A percentile compares a stretch with the other conserved stretches of the same genome.
Conservation (phyloP, 2,113 vertebrate species). For the Leptosomus discolor region DNA sequence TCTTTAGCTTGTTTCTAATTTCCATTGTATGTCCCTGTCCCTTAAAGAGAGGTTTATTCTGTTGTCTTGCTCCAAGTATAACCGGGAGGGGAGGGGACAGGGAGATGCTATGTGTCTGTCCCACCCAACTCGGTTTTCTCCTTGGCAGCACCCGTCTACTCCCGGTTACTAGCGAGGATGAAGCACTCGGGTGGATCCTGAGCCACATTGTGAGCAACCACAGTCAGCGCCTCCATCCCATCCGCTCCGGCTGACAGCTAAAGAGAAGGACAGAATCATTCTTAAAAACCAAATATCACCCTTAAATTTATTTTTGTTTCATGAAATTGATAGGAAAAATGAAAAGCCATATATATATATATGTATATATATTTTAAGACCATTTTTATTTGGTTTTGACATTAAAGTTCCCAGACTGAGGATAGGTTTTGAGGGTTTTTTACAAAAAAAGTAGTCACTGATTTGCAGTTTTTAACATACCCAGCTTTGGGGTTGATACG, state of each 20-base stretch:
- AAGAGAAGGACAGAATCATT: constrained; percentile 54
- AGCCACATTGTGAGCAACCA: background rate
- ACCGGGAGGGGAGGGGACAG: background rate
- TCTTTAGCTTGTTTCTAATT: background rate
- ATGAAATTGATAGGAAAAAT: background rate
- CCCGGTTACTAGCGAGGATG: constrained; percentile 72
- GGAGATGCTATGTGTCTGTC: background rate
- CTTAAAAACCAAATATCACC: constrained; percentile 57
- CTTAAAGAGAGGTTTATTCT: background rate
- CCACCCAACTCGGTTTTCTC: background rate
- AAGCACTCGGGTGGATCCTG: constrained; percentile 30
- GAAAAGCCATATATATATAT: constrained; percentile 61
- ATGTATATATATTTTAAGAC: constrained; percentile 49
- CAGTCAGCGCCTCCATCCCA: background rate
- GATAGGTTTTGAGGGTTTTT: background rate
- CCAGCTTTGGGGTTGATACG: background rate
- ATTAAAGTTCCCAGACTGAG: background rate
- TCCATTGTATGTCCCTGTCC: fast-evolving
- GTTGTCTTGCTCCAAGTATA: background rate
- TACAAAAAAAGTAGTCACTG: background rate
- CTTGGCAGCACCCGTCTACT: constrained; percentile 72
- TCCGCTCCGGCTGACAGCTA: background rate
- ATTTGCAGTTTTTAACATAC: background rate
- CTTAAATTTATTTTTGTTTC: constrained; percentile 47
- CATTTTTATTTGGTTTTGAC: constrained; percentile 3